phyloP scores from a whole-genome alignment of 2,797 vertebrate genomes.

The Brachyalestes nurse region DNA sequence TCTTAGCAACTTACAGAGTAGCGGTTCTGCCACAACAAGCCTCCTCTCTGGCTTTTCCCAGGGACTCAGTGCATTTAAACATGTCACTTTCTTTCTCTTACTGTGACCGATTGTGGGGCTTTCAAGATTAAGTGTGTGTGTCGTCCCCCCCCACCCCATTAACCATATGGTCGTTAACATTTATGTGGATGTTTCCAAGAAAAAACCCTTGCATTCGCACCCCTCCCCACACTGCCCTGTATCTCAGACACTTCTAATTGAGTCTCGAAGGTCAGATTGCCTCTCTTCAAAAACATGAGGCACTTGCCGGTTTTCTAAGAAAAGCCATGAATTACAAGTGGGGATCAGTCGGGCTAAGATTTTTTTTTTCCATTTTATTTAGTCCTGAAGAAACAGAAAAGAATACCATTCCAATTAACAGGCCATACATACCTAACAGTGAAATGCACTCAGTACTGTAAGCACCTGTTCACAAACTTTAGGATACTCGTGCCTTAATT shows the following conservation, averaged over 20 bases:
- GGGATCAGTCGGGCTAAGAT: conserved; percentile 36
- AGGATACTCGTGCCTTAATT: not conserved
- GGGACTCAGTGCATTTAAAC: conserved; percentile 51
- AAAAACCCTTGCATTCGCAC: conserved; percentile 30
- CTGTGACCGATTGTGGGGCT: conserved; percentile 36
- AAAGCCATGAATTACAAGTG: conserved; percentile 50
- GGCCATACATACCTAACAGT: conserved; percentile 7
- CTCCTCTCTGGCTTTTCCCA: conserved; percentile 58
- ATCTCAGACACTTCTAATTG: conserved; percentile 25
- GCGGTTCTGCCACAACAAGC: conserved; percentile 64
- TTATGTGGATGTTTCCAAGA: conserved; percentile 46
- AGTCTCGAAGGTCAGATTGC: conserved; percentile 24
- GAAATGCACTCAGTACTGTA: not conserved
- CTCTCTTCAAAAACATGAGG: conserved; percentile 38
- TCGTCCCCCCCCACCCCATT: not conserved
- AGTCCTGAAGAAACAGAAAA: conserved; percentile 21
- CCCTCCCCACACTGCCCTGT: not conserved
- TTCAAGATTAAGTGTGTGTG: conserved; percentile 26
- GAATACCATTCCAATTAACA: conserved; percentile 15
- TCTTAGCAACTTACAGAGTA: conserved; percentile 76
- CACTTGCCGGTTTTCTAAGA: conserved; percentile 31
- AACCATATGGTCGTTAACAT: conserved; percentile 41
- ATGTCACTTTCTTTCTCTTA: conserved; percentile 49
- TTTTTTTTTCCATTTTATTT: conserved; percentile 45
- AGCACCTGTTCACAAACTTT: not conserved